These are phyloP conservation scores for Phoeniculus purpureus DNA, from an alignment of 2,797 vertebrate genomes.

Conservation along the genomic window DNA sequence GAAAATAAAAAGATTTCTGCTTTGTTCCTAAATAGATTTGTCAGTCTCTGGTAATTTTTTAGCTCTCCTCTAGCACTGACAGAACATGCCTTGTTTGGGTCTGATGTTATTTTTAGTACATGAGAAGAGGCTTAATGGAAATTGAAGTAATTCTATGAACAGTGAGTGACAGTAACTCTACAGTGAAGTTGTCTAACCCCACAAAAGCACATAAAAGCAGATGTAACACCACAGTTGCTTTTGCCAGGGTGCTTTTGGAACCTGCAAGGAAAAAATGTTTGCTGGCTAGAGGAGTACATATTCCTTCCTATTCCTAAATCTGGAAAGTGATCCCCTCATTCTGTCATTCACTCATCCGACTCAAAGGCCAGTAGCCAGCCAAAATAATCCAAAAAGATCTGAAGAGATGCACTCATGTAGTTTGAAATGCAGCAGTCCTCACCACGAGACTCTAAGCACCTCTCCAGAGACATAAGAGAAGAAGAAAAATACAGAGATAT, in stretches of 20 bases:
- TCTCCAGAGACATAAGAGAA: not conserved
- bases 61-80: not conserved
- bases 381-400: not conserved
- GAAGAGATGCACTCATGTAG: not conserved
- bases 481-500: not conserved
- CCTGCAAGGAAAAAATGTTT: not conserved
- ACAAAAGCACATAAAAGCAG: not conserved
- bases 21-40: not conserved
- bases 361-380: not conserved
- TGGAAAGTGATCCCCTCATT: not conserved
- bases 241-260: not conserved
- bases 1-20: not conserved
- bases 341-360: not conserved
- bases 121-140: not conserved
- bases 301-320: not conserved
- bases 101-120: not conserved
- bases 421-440: not conserved
- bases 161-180: not conserved
- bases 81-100: not conserved
- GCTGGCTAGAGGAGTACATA: not conserved
- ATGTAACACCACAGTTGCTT: not conserved
- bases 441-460: not conserved
- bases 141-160: not conserved
- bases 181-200: not conserved
- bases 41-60: not conserved